Base-by-base conservation (phyloP, 2,113 vertebrate species). In the Leptobrachium ailaonicum region DNA sequence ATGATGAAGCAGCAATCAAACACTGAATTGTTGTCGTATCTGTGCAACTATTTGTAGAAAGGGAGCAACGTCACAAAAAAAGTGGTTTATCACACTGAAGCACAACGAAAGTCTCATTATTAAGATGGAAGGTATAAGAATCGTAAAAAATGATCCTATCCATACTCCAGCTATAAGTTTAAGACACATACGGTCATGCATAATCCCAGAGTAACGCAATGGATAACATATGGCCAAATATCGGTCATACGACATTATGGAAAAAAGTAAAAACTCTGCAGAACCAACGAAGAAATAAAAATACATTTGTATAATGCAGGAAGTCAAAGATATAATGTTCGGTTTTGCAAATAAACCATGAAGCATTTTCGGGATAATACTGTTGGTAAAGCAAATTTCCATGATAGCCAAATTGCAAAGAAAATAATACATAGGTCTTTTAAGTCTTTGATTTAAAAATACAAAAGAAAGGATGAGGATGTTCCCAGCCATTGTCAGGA, bases 301-400 rank as follows among this genome's bases (percentile, higher is more conserved):
- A 69, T 84, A 89, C 53, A 84, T 87, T 14, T 89, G 89, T 2
- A 82, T 67, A 67, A 89, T 81, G 73, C 88, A 89, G 7, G 64
- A 83, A 13, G 82, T 60, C 62, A 88, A 84, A 62, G 86, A 87
- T 74, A 90, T 88, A 69, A 73, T 71, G 70, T 85, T 87, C 42
- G 44, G 75, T 14, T 85, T 71, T n/a, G 83, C 77, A 5, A 88
- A 63, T 45, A 87, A 83, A 43, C 83, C 86, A n/a, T 42, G 41
- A 20, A 89, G 43, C 72, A 85, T 77, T 2, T 83, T 86, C 43
- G 88, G 85, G 7, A 89, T 62, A 62, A 85, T 84, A n/a, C 83
- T 81, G 2, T 83, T 87, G 14, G 87, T 73, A 54, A 82, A 86
- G 66, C 79, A 80, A 66, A 84, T 53, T 3, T 86, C 87, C 79